phyloP scores from a whole-genome alignment of 92 coral and sea anemone genomes.

The Paramuricea clavata region DNA sequence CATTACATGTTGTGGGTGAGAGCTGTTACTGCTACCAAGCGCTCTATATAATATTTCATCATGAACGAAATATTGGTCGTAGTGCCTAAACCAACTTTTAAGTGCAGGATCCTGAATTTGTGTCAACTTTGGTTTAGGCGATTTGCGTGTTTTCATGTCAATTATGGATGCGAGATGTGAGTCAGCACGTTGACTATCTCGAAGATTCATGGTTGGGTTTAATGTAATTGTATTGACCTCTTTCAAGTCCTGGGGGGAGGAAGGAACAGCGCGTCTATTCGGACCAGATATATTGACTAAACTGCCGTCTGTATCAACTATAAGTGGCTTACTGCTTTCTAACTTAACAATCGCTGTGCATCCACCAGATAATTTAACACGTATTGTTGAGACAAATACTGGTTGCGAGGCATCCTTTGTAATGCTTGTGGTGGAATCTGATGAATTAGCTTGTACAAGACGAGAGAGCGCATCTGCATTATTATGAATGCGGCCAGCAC shows the following conservation, averaged over 20 bases:
- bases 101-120: no score
- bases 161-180: not conserved
- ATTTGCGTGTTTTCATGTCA: not conserved
- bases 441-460: not conserved
- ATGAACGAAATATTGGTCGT: no score
- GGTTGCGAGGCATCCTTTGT: no score
- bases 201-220: not conserved
- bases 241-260: not conserved
- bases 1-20: no score
- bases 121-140: no score
- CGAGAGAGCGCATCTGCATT: constrained; percentile 60
- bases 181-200: not conserved
- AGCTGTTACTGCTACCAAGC: no score
- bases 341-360: constrained; percentile 24
- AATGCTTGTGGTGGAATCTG: not conserved
- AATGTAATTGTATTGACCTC: not conserved
- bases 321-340: constrained; percentile 27
- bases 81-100: no score
- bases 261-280: not conserved
- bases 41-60: no score
- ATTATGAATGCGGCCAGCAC: constrained; percentile 59
- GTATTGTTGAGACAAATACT: constrained; percentile 4
- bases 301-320: constrained; percentile 12
- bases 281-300: not conserved
- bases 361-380: constrained; percentile 23